Base-by-base conservation (phyloP, 2,888 invertebrate genomes). In the Cephus pulcher region DNA sequence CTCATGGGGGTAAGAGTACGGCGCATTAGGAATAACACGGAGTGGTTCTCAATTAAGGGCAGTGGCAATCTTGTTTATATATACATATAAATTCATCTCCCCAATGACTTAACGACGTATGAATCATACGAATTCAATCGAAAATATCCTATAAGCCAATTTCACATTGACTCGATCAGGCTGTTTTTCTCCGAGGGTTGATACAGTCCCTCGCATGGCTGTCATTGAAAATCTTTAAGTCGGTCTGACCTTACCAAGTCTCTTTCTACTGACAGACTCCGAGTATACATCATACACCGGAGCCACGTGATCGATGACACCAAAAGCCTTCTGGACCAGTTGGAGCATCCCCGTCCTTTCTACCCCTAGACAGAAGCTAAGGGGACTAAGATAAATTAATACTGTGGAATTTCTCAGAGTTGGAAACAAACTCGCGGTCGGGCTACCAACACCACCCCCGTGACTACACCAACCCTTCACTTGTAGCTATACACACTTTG, bases 321-420 rank as follows among this genome's bases (percentile, higher is more conserved):
- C 56, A 23, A 56, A 56, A 56, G 56, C 56, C 56, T 56, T 56
- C 23, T 56, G 23, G 56, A 56, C 56, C 56, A 56, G 56, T 71
- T 34, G 71, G 33, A 30, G 30, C 71, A 30, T 32, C 71, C 33
- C 11, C 11, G 32, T 32, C 23, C 71, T 71, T 34, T 71, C 71
- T 71, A 11, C 34, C 30, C 30, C 23, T 82, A 82, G 78, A 73
- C 76, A 76, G 78, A 78, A 78, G 75, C 78, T 76, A 86, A 83
- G 83, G 80, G 82, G 81, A 87, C 85, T 85, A 87, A 87, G 87
- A 87, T 87, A 86, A 87, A 87, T 87, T 86, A 87, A 87, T 87
- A 85, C 84, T 77, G 78, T 81, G 82, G 84, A 88, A 86, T 87
- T 86, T 84, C 82, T 78, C 73, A 75, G 80, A 86, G 84, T 83